phyloP scores from a whole-genome alignment of 2,888 invertebrate species.

The Argyresthia albistria region DNA sequence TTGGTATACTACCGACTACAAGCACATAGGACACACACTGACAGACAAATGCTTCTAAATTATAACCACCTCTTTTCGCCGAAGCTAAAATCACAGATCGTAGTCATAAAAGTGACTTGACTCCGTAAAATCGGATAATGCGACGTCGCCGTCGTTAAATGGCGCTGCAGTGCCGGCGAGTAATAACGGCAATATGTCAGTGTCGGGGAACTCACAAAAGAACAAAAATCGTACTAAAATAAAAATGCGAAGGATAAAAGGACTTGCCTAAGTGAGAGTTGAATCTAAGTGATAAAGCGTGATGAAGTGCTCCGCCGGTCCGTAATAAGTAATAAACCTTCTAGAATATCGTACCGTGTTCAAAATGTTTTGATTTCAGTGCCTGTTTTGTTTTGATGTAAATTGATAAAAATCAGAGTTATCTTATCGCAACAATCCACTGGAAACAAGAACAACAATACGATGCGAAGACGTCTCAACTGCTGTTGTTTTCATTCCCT shows the following conservation, averaged over 20 bases:
- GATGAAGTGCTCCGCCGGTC: neutral
- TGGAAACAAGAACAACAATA: too few relatives aligned
- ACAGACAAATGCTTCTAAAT: too few relatives aligned
- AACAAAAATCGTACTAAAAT: neutral
- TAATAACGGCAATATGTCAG: constrained; percentile 15
- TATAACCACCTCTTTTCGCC: too few relatives aligned
- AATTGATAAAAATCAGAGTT: too few relatives aligned
- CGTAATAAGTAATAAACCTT: neutral
- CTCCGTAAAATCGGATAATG: constrained; percentile 16
- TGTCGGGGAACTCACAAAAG: constrained; percentile 11
- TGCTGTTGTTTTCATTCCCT: too few relatives aligned
- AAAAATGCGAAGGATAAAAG: neutral
- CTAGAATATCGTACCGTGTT: too few relatives aligned
- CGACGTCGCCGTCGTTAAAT: constrained; percentile 11
- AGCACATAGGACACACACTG: too few relatives aligned
- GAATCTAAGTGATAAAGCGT: neutral
- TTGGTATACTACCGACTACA: too few relatives aligned
- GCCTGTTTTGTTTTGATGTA: too few relatives aligned
- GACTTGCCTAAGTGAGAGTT: neutral
- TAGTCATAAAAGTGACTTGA: constrained; percentile 6
- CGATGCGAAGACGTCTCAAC: too few relatives aligned
- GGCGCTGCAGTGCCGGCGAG: constrained; percentile 17
- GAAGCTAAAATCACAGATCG: constrained; percentile 6
- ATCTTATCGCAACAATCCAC: too few relatives aligned
- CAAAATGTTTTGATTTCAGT: too few relatives aligned